phyloP scores from a whole-genome alignment of 2,888 invertebrate genomes.

The Nasonovia ribisnigri region DNA sequence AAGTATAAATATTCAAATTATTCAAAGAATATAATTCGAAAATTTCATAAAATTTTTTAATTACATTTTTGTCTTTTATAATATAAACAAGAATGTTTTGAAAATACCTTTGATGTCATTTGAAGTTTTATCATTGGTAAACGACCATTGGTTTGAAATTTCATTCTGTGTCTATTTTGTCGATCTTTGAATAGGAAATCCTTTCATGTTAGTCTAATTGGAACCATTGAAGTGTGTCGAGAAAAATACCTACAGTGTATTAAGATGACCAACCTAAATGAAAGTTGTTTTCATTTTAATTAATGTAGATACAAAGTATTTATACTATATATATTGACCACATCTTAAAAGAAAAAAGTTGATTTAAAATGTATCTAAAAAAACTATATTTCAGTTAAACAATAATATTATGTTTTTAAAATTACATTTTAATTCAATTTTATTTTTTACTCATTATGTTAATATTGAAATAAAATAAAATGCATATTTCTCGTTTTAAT shows the following conservation, averaged over 20 bases:
- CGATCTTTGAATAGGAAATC: not conserved
- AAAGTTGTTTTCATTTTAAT: slow-evolving; percentile 30
- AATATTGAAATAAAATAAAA: not conserved
- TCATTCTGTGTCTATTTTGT: not conserved
- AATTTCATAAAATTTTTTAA: not conserved
- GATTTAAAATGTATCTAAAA: not conserved
- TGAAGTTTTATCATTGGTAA: not conserved
- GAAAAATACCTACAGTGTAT: not conserved
- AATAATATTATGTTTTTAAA: not conserved
- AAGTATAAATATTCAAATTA: not conserved
- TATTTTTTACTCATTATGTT: not conserved
- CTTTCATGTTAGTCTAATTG: slow-evolving; percentile 10
- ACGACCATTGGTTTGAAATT: slow-evolving; percentile 1
- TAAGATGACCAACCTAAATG: not conserved
- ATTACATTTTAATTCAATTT: not conserved
- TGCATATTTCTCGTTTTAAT: not conserved
- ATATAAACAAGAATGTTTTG: not conserved
- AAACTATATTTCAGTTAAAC: not conserved
- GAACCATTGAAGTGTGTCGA: not conserved
- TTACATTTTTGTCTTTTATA: not conserved
- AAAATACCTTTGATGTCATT: not conserved
- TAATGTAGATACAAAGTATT: not conserved
- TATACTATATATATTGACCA: not conserved
- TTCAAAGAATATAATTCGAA: not conserved
- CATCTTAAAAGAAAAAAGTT: not conserved